Base-by-base conservation (phyloP, 2,797 vertebrate genomes). In the Pyrrhura leucotis region DNA sequence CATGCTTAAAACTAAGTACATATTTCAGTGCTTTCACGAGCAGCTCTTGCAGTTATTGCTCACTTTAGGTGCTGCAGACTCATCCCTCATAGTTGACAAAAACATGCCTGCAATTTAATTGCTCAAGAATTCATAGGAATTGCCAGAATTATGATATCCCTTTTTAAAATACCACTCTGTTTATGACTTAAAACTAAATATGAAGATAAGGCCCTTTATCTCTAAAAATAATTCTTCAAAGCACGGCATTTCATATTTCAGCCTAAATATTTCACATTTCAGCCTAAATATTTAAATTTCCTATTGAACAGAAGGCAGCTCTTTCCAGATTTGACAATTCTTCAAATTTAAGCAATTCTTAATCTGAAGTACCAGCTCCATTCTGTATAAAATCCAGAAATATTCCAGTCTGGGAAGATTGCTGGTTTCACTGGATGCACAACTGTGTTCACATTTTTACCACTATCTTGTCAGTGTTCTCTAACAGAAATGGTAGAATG, bases 201-300 rank as follows among this genome's bases (percentile, higher is more conserved):
- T 12, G 73, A 81, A 91, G 95, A 92, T 91, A 92, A 88, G 37
- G 66, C 69, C 29, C 71, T 85, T 96, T 96, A 96, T 96, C 91
- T 91, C 44, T 74, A 51, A 75, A 89, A 90, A 69, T 53, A 89
- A 89, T 88, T 63, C 63, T 84, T 95, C 54, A 56, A 78, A 94
- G 50, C 10, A 18, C 37, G 39, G 4, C 45, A 83, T 90, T 90
- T 91, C 47, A 35, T 86, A 74, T 88, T 91, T 88, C 61, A 94
- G 79, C 80, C 77, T 88, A 91, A 94, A 92, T 89, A 93, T 65
- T 89, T 92, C 71, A 87, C 33, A 50, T 84, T 92, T 88, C 81
- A 95, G 82, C 77, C 95, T 93, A 95, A 94, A 96, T 96, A 93
- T 93, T 91, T 93, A 89, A 92, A 66, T 78, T 95, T 78, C 77